Base-by-base conservation (phyloP, 2,797 vertebrate species). In the Cryptoblepharus egeriae region DNA sequence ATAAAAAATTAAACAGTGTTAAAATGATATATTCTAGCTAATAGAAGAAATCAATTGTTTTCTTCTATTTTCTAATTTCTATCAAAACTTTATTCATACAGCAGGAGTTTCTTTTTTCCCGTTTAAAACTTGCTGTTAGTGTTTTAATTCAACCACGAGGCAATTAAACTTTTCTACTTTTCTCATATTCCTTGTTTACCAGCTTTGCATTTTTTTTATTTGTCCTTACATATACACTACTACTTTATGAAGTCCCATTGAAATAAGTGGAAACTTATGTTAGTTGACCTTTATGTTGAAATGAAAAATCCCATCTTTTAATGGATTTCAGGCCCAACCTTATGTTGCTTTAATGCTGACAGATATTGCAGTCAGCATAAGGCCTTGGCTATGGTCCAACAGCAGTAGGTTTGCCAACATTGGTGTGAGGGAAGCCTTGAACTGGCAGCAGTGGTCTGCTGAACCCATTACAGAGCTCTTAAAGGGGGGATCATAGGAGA, bases 1-100 rank as follows among this genome's bases (percentile, higher is more conserved):
- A 83, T 88, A 83, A 90, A 92, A 91, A 87, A 86, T 84, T 68
- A 85, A 91, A 65, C 68, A 76, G 72, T 77, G 49, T 77, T 86
- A 64, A 77, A 89, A 4, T 28, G 63, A 86, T 79, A 90, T 3
- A 58, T 7, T 55, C 81, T 89, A 87, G 65, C 75, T 77, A 37
- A 12, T 67, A 76, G 52, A 82, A 84, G 12, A 49, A 49, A 49
- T 49, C 45, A 7, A 16, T 52, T 52, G 49, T 52, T 86, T 91
- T 87, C 83, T 92, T 90, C 73, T 87, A 88, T 57, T 0, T 2
- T 57, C 85, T 91, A 73, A 86, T 84, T 52, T 88, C 87, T 90
- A 71, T 71, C 0, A 0, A n/a, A 70, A 61, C 81, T 18, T 30
- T 79, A 89, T 79, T 88, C 57, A n/a, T 84, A 68, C 74, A 85